Percentiles rank a stretch among this genome's conserved stretches.
These are phyloP conservation scores for Anneissia japonica DNA, from an alignment of 35 echinoderm and acorn worm species.

Conservation along the genomic window DNA sequence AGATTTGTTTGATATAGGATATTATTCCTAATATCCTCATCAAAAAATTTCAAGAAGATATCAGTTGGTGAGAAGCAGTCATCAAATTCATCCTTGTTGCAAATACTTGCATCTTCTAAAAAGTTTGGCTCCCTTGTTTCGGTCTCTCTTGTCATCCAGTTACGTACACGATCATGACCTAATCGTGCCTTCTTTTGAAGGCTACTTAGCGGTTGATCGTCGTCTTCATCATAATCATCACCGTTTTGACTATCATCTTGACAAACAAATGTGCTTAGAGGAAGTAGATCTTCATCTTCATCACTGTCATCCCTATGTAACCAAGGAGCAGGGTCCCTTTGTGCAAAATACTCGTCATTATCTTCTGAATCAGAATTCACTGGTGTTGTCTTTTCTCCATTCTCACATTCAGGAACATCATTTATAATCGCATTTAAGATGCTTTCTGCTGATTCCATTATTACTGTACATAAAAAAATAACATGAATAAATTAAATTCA, in stretches of 20 bases:
- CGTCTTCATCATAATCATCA: conserved; percentile 23
- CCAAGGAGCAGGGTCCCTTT: background rate
- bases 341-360: background rate
- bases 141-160: conserved; percentile 23
- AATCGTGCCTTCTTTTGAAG: too few relatives aligned
- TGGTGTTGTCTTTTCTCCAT: conserved; percentile 4
- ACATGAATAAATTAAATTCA: too few relatives aligned
- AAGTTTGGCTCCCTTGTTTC: conserved; percentile 18
- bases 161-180: conserved; percentile 12
- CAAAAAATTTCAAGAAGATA: conserved; percentile 37
- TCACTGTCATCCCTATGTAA: background rate
- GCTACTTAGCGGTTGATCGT: conserved; percentile 31
- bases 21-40: conserved; percentile 6
- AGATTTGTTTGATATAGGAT: conserved; percentile 21
- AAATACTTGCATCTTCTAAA: background rate
- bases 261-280: conserved; percentile 19
- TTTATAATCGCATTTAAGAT: too few relatives aligned
- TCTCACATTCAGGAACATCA: conserved; percentile 5
- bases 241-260: background rate
- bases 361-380: conserved; percentile 18
- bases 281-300: conserved; percentile 4
- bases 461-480: too few relatives aligned
- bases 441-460: too few relatives aligned
- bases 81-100: conserved; percentile 48
- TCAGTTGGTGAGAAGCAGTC: conserved; percentile 26